Evolutionary conservation across 2,113 vertebrate genomes (phyloP).

Genomic region (Anas platyrhynchos): DNA sequence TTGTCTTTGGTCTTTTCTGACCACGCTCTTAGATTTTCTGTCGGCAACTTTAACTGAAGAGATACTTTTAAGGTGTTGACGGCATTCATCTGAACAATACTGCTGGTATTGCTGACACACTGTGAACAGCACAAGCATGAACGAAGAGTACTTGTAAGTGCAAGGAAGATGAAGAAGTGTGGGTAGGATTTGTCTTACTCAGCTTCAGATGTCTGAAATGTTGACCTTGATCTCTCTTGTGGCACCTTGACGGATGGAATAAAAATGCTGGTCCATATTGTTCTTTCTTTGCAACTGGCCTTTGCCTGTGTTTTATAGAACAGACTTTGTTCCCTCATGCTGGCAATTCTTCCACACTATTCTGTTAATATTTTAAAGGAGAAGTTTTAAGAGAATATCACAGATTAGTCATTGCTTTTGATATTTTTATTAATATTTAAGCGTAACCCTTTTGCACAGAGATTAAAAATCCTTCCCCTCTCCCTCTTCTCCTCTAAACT

Average conservation of each 20-base stretch:
- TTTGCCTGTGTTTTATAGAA: background rate
- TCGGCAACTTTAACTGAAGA: background rate
- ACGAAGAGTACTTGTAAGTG: background rate
- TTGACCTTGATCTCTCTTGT: background rate
- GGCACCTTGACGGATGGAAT: background rate
- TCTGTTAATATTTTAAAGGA: background rate
- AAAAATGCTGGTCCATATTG: background rate
- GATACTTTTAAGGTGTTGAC: background rate
- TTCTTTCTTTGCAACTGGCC: background rate
- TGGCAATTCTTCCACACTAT: background rate
- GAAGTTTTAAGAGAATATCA: background rate
- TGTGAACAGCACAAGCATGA: background rate
- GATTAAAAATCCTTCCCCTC: background rate
- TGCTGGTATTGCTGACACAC: background rate
- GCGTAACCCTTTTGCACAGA: background rate
- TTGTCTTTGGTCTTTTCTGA: background rate
- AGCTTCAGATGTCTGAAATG: background rate
- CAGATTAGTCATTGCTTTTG: background rate
- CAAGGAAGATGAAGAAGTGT: background rate
- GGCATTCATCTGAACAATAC: background rate
- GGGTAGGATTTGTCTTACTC: background rate
- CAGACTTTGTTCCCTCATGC: background rate
- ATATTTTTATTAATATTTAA: background rate
- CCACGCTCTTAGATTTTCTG: background rate
- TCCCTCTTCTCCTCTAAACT: background rate